Evolutionary conservation across 2,113 vertebrate species (phyloP).

Genomic region (Canis aureus): DNA sequence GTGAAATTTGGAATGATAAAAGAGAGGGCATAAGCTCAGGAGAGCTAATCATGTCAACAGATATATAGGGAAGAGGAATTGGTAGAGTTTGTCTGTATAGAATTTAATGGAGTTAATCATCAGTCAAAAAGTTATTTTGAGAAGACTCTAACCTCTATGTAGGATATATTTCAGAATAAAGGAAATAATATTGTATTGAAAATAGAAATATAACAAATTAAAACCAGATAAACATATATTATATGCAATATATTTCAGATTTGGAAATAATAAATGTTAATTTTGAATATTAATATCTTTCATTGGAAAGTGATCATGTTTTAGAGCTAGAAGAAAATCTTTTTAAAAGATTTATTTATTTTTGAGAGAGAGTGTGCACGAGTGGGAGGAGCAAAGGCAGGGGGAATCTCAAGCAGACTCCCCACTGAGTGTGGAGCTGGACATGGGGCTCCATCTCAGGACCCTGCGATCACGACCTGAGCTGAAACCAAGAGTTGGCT

Average conservation of each 20-base stretch:
- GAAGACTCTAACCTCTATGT: background rate
- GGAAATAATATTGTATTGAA: background rate
- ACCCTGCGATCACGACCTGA: background rate
- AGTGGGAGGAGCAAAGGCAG: background rate
- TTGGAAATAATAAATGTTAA: constrained; percentile 38
- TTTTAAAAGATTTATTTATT: background rate
- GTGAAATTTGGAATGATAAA: background rate
- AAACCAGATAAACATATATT: background rate
- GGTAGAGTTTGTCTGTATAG: background rate
- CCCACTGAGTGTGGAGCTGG: background rate
- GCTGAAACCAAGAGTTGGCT: background rate
- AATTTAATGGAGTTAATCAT: background rate
- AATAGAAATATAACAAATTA: background rate
- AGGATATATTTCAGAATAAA: background rate
- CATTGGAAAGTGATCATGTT: background rate
- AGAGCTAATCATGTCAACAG: background rate
- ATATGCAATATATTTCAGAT: background rate
- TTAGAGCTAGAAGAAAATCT: background rate
- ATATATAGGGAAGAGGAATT: rapidly evolving
- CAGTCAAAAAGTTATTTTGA: background rate
- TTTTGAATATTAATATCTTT: background rate
- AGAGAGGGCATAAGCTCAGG: background rate
- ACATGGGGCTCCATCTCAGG: background rate
- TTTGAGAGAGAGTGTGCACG: background rate
- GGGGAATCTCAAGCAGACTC: background rate